Conservation (phyloP, 2,797 vertebrate genomes). For the Lepilemur septentrionalis region DNA sequence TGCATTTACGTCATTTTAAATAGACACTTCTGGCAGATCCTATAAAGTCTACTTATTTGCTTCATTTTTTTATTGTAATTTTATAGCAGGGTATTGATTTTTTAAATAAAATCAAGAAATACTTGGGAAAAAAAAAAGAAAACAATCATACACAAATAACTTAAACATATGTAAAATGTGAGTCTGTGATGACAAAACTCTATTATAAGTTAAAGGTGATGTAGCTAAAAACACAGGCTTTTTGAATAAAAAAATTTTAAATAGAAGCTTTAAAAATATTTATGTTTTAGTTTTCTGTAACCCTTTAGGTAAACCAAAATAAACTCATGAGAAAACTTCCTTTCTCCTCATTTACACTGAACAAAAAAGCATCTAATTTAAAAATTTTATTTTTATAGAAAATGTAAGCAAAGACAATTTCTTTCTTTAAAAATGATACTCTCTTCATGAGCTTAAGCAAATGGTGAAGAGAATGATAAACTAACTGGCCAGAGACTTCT, state of each 20-base stretch:
- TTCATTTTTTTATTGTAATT: too few relatives aligned
- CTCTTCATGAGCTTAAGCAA: neutral
- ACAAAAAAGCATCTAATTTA: constrained; percentile 45
- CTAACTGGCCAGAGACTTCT: neutral
- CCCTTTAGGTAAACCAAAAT: neutral
- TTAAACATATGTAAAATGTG: constrained; percentile 16
- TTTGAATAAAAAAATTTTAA: constrained; percentile 9
- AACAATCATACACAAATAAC: neutral
- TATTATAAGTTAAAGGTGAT: constrained; percentile 37
- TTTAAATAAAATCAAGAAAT: too few relatives aligned
- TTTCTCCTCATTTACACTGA: neutral
- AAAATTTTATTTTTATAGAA: constrained; percentile 29
- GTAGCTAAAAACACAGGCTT: neutral
- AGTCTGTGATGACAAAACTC: constrained; percentile 28
- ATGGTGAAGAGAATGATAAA: neutral
- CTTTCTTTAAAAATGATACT: constrained; percentile 8
- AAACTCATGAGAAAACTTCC: constrained; percentile 4
- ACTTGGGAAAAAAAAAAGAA: too few relatives aligned
- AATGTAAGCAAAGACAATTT: neutral
- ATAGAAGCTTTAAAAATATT: constrained; percentile 46
- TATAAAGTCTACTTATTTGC: too few relatives aligned
- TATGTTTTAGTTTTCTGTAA: constrained; percentile 19
- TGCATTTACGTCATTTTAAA: too few relatives aligned
- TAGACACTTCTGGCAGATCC: too few relatives aligned
- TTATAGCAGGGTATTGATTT: too few relatives aligned